Conservation (phyloP, 1,140 invertebrate species). For the Geopemphigus sp. region DNA sequence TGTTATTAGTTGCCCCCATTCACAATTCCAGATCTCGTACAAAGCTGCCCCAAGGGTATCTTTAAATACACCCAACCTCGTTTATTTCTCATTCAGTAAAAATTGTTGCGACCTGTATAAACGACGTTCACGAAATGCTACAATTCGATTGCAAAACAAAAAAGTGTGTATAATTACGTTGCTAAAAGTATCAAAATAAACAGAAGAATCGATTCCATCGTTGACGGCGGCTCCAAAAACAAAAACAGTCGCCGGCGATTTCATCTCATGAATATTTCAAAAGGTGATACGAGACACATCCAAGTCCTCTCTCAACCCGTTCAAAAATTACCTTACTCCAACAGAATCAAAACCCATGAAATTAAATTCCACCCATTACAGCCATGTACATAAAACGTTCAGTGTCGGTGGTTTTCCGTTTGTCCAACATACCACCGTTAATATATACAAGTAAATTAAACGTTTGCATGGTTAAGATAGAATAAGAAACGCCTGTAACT, state of each 20-base stretch:
- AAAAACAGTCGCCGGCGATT: constrained; percentile 1
- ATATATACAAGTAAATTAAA: constrained; percentile 16
- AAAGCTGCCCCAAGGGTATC: not conserved
- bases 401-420: constrained; percentile 18
- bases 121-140: constrained; percentile 1
- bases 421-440: not conserved
- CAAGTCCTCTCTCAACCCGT: constrained; percentile 3
- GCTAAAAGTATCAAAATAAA: not conserved
- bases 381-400: constrained; percentile 25
- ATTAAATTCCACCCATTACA: constrained; percentile 45
- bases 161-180: constrained; percentile 28
- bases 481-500: constrained; percentile 14
- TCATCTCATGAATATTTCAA: constrained; percentile 36
- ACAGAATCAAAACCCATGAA: constrained; percentile 48
- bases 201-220: constrained; percentile 18
- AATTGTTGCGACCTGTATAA: constrained; percentile 6
- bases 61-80: not conserved
- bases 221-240: not conserved
- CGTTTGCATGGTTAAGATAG: not conserved
- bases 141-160: constrained; percentile 25
- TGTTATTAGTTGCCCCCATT: constrained; percentile 10
- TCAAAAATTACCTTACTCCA: constrained; percentile 23
- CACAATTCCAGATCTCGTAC: constrained; percentile 7
- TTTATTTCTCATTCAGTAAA: constrained; percentile 24
- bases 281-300: not conserved